Percentiles rank a stretch among this genome's conserved stretches.
These are phyloP conservation scores for Netelia virgata DNA, from an alignment of 2,888 invertebrate genomes.

Conservation along the genomic window DNA sequence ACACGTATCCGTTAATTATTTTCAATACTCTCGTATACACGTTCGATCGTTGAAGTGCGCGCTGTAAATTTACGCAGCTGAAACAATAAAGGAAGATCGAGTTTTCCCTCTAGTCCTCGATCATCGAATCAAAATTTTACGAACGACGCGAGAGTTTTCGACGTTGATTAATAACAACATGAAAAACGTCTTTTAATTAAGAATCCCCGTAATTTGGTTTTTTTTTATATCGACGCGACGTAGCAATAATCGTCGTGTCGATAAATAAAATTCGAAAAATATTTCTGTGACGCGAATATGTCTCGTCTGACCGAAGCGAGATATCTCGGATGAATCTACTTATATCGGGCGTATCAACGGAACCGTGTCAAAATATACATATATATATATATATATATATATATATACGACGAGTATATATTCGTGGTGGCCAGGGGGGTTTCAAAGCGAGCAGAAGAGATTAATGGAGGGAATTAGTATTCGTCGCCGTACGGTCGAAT, in stretches of 20 bases:
- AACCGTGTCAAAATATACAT: conserved; percentile 50
- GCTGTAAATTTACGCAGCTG: background rate
- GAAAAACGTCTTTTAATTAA: background rate
- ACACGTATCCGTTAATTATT: conserved; percentile 30
- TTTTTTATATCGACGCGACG: too few species aligned
- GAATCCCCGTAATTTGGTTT: too few species aligned
- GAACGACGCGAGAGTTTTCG: background rate
- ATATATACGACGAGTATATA: conserved; percentile 28
- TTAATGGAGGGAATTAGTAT: conserved; percentile 83
- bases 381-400: conserved; percentile 31
- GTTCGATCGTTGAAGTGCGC: background rate
- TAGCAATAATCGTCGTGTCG: too few species aligned
- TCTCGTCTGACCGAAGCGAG: background rate
- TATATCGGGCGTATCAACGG: conserved; percentile 46
- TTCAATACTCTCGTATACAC: background rate
- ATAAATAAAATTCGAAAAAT: too few species aligned
- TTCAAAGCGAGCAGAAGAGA: conserved; percentile 75
- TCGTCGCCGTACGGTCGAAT: conserved; percentile 83
- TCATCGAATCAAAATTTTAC: background rate
- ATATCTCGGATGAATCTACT: conserved; percentile 24
- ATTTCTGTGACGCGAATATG: too few species aligned
- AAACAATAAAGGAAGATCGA: background rate
- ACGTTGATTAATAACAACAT: background rate
- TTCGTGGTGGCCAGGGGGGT: conserved; percentile 45
- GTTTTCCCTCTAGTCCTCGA: background rate